These are phyloP conservation scores for Pseudochaenichthys georgianus DNA, from an alignment of 2,797 vertebrate genomes.

Conservation along the genomic window DNA sequence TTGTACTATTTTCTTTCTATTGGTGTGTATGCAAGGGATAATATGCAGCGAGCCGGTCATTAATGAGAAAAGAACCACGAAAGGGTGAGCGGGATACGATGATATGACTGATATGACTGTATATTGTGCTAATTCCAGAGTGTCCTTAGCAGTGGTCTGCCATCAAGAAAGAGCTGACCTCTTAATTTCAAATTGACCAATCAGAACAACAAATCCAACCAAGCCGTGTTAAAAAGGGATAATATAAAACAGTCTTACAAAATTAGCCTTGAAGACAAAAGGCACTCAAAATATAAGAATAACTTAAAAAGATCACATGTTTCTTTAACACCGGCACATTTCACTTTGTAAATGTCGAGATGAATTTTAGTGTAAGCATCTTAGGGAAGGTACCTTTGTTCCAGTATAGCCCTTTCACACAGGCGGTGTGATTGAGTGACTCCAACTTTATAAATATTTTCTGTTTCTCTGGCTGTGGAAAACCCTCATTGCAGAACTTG, in stretches of 20 bases:
- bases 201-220: too few species aligned
- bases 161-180: too few species aligned
- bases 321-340: constrained; percentile 1
- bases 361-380: constrained; percentile 26
- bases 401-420: constrained; percentile 30
- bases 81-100: too few species aligned
- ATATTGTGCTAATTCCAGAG: too few species aligned
- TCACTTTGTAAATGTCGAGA: constrained; percentile 9
- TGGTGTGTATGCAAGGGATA: neutral
- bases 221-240: too few species aligned
- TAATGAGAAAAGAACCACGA: too few species aligned
- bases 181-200: too few species aligned
- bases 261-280: constrained; percentile 1
- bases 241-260: constrained; percentile 6
- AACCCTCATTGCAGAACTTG: constrained; percentile 67
- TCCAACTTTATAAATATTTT: constrained; percentile 63
- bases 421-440: constrained; percentile 49
- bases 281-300: constrained; percentile 3
- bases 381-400: constrained; percentile 34
- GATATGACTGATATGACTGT: too few species aligned
- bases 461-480: constrained; percentile 54
- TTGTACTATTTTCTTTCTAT: constrained; percentile 16
- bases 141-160: too few species aligned
- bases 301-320: neutral
- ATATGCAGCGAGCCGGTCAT: too few species aligned